Conservation (phyloP, 2,888 invertebrate genomes). For the Xanthorhoe spadicearia region DNA sequence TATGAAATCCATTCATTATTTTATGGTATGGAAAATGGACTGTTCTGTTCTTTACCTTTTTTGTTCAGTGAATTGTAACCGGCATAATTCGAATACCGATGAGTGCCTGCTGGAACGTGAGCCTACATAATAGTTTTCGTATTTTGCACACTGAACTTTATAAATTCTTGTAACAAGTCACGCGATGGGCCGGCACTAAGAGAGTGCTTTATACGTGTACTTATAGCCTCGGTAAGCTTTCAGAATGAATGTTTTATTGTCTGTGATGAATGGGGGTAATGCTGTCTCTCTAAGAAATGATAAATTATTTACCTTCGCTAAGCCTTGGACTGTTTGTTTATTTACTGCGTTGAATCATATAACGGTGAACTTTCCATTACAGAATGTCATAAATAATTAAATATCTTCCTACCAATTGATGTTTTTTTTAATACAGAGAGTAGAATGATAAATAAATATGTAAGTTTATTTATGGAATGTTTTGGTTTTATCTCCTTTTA, state of each 20-base stretch:
- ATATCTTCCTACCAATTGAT: background rate
- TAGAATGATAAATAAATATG: background rate
- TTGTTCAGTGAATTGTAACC: conserved; percentile 18
- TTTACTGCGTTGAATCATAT: conserved; percentile 42
- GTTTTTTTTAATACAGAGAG: background rate
- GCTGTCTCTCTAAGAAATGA: conserved; percentile 50
- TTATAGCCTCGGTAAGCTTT: conserved; percentile 39
- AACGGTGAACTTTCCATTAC: conserved; percentile 29
- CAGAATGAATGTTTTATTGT: conserved; percentile 55
- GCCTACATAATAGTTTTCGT: background rate
- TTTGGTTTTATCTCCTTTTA: background rate
- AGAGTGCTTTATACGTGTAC: conserved; percentile 27
- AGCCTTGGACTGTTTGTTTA: conserved; percentile 40
- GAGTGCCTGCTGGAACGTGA: background rate
- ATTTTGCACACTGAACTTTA: conserved; percentile 5
- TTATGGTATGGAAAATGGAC: conserved; percentile 41
- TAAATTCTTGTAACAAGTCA: conserved; percentile 16
- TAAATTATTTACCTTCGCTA: conserved; percentile 54
- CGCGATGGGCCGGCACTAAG: background rate
- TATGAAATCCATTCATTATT: conserved; percentile 64
- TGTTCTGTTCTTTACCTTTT: conserved; percentile 37
- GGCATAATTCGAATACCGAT: background rate
- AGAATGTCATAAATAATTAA: conserved; percentile 21
- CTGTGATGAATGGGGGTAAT: conserved; percentile 43
- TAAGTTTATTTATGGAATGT: background rate